Evolutionary conservation across 2,888 invertebrate species (phyloP), one percentile per base, ranked within the genome.

Genomic region (Tryphoninae sp.): DNA sequence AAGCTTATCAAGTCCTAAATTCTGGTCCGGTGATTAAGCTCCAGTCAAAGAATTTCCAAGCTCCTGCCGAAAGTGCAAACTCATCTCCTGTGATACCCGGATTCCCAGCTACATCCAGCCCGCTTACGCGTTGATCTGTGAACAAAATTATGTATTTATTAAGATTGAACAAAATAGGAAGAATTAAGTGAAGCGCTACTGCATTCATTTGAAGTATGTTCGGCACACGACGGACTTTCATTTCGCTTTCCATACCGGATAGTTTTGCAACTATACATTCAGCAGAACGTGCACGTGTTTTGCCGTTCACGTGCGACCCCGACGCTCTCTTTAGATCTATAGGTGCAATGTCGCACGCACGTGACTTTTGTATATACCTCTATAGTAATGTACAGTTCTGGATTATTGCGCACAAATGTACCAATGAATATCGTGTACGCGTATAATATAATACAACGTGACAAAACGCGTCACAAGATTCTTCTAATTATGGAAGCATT

Each of bases 271-370:
- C 51, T 33, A 19, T 40, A 11, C 9, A 58, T 40, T 67, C 65
- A 69, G 42, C 78, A 26, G 61, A 71, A 16, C 80, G 77, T 72
- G 81, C 84, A 84, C 84, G 84, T 83, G 81, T 81, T 78, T 76
- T 68, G 40, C 67, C 64, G 77, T 75, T 78, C 81, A 83, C 78
- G 84, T 77, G 81, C 49, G 71, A 49, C 79, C 68, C 76, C 64
- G 23, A 40, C 23, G 45, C n/a, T 81, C 59, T 65, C 33, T 49
- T 68, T 69, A 22, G n/a, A 26, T 61, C 58, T 42, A 22, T 45
- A 78, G 40, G 71, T 74, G 58, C 49, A 69, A 73, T 49, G 59
- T 65, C 59, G 62, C 26, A 49, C 13, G 40, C 81, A 81, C 81
- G 81, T 81, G 78, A 78, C 74, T 68, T 42, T 33, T 40, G n/a